Evolutionary conservation across 2,797 vertebrate genomes (phyloP), one percentile per base, ranked within the genome.

Genomic region (Peromyscus melanophrys): DNA sequence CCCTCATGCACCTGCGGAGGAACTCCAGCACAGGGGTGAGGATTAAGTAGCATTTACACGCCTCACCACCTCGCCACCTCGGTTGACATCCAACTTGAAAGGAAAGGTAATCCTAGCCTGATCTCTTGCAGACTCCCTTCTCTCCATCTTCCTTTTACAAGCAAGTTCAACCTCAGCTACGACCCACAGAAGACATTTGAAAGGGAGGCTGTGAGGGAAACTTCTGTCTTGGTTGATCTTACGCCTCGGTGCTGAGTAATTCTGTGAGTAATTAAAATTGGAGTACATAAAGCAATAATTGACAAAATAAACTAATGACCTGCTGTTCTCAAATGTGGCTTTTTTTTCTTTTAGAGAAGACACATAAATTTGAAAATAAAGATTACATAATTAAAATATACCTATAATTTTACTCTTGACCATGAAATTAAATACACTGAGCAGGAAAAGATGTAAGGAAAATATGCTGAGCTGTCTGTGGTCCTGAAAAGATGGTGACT

Each of bases 391-490:
- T 13, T 77, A 73, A 31, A 93, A 61, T 40, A 7, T 16, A 73
- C 57, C 17, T 25, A 6, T 65, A 61, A 88, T 86, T 97, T 94
- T 73, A 57, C n/a, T 85, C 87, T 97, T 92, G n/a, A 81, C 40
- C 13, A 17, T 77, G n/a, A n/a, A 91, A 94, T 93, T 52, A 96
- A 92, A 93, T 90, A 77, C 27, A 65, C 8, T 55, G 61, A 43
- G 3, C 31, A 89, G 31, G 29, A 37, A 3, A 75, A 88, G 5
- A 43, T 71, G 8, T 55, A n/a, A 80, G 16, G n/a, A 78, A 95
- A 89, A 67, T 52, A 23, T 52, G 9, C 34, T 92, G 98, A 98
- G 98, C 99, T 99, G 99, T 99, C 99, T 99, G 95, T 99, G 99
- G 99, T 99, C 98, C 99, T 99, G 99, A 99, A 99, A 98, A 93